Evolutionary conservation across 1,140 invertebrate genomes (phyloP), one percentile per base, ranked within the genome.

Genomic region (Drosophila kurseongensis): DNA sequence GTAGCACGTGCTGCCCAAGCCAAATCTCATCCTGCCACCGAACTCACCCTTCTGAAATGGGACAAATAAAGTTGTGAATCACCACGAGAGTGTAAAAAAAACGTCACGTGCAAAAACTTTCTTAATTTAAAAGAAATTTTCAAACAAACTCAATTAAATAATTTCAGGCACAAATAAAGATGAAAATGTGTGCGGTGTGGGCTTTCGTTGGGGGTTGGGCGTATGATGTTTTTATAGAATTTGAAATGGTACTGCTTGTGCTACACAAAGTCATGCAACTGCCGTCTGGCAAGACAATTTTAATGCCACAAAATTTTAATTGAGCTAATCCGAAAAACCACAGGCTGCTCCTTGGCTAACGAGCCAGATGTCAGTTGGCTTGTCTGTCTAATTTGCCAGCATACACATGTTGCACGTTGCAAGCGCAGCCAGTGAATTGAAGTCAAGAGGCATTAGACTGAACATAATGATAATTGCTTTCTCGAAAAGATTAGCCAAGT

Each of bases 121-220:
- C 77, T 84, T 89, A 89, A 89, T 89, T 89, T 89, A 89, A 89
- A 89, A 84, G 77, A 89, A 89, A 84, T 89, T 89, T 84, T 89
- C 77, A 75, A 89, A 89, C 84, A 89, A 89, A 89, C 84, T 90
- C 80, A 89, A 89, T 89, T 89, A 89, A 89, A 89, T 89, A 89
- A 84, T 89, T 84, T 89, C 77, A 72, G 69, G 68, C 69, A 45
- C 79, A 89, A 84, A 89, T 80, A 89, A 89, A 83, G 61, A 89
- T 89, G 71, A 75, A 75, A 75, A 66, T 89, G 75, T 66, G 50
- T 51, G 40, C n/a, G 44, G 23, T 51, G 23, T 23, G 23, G 4
- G 23, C 23, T 23, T 23, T 23, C 23, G 2, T 23, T 23, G 54
- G 42, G 6, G 18, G 50, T 47, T 69, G 18, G 32, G 16, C 45